Conservation (phyloP, 2,888 invertebrate genomes). For the Ochropacha duplaris region DNA sequence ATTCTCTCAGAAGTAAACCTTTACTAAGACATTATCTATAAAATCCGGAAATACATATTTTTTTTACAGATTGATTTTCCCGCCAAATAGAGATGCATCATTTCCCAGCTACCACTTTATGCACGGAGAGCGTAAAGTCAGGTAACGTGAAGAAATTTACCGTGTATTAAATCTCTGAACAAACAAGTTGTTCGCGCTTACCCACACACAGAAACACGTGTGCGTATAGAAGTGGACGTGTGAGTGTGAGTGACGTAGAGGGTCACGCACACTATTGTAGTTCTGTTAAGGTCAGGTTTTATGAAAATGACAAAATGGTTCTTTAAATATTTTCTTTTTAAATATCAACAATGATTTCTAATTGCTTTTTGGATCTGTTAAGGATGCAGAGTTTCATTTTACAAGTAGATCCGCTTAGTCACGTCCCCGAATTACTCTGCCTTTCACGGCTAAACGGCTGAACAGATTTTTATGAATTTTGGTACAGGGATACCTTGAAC, state of each 20-base stretch:
- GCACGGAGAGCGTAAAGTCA: conserved; percentile 37
- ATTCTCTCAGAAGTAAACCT: too few species aligned
- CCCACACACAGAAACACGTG: conserved; percentile 35
- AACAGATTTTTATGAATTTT: too few species aligned
- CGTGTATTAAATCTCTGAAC: conserved; percentile 81
- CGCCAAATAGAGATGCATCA: conserved; percentile 12
- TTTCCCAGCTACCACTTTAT: conserved; percentile 39
- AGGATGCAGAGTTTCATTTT: too few species aligned
- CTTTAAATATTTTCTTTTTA: too few species aligned
- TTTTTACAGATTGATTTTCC: background rate
- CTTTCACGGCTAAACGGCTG: too few species aligned
- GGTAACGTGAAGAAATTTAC: conserved; percentile 80
- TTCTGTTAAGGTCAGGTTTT: background rate
- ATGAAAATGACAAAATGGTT: too few species aligned
- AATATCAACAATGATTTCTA: too few species aligned
- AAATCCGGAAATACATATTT: background rate
- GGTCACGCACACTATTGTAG: background rate
- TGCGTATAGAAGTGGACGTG: conserved; percentile 3
- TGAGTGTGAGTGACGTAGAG: background rate
- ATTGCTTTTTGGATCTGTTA: too few species aligned
- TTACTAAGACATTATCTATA: too few species aligned
- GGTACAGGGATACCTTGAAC: too few species aligned
- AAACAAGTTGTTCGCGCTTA: conserved; percentile 82
- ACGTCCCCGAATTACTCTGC: too few species aligned
- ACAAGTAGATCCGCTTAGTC: too few species aligned